Evolutionary conservation across 2,888 invertebrate species (phyloP), one percentile per base, ranked within the genome.

Genomic region (Zaprionus lineosus): DNA sequence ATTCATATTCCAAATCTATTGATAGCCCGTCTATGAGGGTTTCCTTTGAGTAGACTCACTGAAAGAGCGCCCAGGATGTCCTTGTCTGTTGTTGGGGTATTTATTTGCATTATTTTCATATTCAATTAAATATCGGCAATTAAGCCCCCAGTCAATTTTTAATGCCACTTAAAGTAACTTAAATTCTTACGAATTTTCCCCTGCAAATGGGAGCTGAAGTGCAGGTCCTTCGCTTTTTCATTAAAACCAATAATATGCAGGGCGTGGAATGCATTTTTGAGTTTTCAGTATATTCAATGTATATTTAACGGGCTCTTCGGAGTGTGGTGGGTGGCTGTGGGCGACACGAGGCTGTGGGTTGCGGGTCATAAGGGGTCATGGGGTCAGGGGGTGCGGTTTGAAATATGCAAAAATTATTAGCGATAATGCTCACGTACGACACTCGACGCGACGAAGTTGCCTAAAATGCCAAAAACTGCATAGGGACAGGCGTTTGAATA

Each of bases 381-480:
- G 1, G 40, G 4, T 1, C 8, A 8, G 29, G 6, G 21, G 16
- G 7, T 12, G n/a, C 39, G n/a, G 46, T 53, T 55, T 56, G 50
- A 74, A 82, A 85, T 83, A 83, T 83, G 78, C 78, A 81, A 76
- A 82, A 84, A 84, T 87, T 86, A 87, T 87, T 86, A 84, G 74
- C 82, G 79, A 84, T 87, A 86, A 85, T 85, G 75, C 82, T 84
- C 87, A 87, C 87, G 87, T 87, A 87, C 82, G 62, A 61, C 68
- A 67, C 72, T 69, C 74, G 66, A 58, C 56, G 63, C 74, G 62
- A 51, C 61, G 55, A 40, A 71, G 64, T 67, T 66, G 53, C 63
- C 74, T 47, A 76, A 78, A 81, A 71, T 57, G 43, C 29, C 50
- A 65, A 50, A 47, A 50, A 28, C 15, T 31, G 36, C 37, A 8